These are phyloP conservation scores for Melipona beecheii DNA, from an alignment of 2,888 invertebrate species.

Conservation along the genomic window DNA sequence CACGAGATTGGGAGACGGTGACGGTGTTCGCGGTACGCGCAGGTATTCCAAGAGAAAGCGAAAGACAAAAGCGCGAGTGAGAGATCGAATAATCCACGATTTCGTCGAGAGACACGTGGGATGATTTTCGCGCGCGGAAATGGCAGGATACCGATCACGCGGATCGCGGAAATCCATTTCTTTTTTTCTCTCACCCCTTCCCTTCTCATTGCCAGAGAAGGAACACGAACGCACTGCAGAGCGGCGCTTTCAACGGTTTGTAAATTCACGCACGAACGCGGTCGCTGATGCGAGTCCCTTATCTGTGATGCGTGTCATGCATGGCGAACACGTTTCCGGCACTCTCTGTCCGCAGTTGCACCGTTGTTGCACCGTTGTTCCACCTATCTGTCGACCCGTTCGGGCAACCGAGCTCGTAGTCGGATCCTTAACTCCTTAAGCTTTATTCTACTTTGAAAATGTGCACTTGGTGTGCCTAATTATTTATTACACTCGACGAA, in stretches of 20 bases:
- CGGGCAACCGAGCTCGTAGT: neutral
- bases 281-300: slow-evolving; percentile 61
- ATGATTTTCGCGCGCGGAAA: neutral
- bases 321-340: slow-evolving; percentile 71
- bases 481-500: no score
- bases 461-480: no score
- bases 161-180: neutral
- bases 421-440: no score
- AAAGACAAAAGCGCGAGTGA: no score
- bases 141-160: no score
- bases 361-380: slow-evolving; percentile 27
- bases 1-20: neutral
- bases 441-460: no score
- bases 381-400: slow-evolving; percentile 62
- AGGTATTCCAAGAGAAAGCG: neutral
- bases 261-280: slow-evolving; percentile 57
- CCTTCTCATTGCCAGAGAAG: neutral
- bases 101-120: neutral
- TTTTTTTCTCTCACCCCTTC: no score
- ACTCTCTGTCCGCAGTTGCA: slow-evolving; percentile 58
- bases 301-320: slow-evolving; percentile 72
- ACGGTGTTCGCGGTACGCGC: neutral
- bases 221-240: slow-evolving; percentile 9
- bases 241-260: slow-evolving; percentile 62
- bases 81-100: neutral